Evolutionary conservation across 2,113 vertebrate genomes (phyloP).

Genomic region (Isichthys henryi): DNA sequence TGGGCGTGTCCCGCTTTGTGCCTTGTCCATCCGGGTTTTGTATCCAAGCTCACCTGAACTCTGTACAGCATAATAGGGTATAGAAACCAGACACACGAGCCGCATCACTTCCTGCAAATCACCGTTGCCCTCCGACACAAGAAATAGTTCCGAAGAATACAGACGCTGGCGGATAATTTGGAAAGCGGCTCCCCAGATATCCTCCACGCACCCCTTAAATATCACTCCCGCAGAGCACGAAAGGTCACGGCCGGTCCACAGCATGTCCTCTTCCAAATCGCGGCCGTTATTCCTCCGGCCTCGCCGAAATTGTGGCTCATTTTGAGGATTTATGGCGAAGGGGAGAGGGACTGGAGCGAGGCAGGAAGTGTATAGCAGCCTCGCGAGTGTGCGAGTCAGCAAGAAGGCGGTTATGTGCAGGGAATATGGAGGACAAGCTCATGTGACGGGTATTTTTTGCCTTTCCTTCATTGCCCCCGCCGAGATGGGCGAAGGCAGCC

Average conservation of each 20-base stretch:
- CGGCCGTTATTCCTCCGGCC: background rate
- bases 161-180: background rate
- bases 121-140: background rate
- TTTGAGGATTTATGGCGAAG: background rate
- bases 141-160: background rate
- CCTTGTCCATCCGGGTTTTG: too few relatives aligned
- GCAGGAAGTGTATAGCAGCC: background rate
- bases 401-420: background rate
- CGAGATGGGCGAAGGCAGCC: background rate
- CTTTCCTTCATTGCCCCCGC: background rate
- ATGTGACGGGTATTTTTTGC: background rate
- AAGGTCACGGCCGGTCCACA: background rate
- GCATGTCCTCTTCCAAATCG: background rate
- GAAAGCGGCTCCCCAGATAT: background rate
- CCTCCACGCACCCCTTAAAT: background rate
- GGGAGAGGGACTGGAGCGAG: background rate
- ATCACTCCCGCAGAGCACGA: background rate
- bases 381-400: background rate
- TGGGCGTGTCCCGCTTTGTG: too few relatives aligned
- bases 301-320: background rate
- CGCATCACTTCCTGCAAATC: background rate
- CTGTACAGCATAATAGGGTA: background rate
- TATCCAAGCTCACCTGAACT: background rate
- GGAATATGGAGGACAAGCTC: background rate
- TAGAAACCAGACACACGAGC: background rate